Evolutionary conservation across 30 jellyfish, hydroid and myxozoan genomes (phyloP).

Genomic region (Morbakka virulenta): DNA sequence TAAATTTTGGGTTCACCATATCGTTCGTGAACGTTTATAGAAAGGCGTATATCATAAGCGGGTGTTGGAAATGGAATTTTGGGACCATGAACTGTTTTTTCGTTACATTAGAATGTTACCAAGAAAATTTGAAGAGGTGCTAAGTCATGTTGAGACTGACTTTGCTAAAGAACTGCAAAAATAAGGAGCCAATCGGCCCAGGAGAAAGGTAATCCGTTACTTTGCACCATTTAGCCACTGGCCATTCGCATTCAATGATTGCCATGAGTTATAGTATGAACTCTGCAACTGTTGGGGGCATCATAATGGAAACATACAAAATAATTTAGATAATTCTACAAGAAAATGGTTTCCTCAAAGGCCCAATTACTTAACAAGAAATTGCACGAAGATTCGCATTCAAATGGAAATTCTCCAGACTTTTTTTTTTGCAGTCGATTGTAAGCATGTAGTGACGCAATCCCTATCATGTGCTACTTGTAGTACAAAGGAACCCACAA

Average conservation of each 20-base stretch:
- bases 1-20: too few species aligned
- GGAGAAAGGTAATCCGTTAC: conserved; percentile 60
- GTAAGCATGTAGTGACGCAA: conserved; percentile 51
- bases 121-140: conserved; percentile 20
- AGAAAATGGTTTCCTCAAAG: conserved; percentile 38
- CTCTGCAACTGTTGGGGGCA: conserved; percentile 50
- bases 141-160: conserved; percentile 39
- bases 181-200: conserved; percentile 40
- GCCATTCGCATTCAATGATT: conserved; percentile 65
- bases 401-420: conserved; percentile 41
- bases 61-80: too few species aligned
- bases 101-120: conserved; percentile 35
- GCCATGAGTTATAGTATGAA: conserved; percentile 70
- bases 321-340: conserved; percentile 26
- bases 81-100: too few species aligned
- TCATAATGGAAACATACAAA: conserved; percentile 43
- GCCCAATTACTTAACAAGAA: conserved; percentile 28
- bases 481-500: conserved; percentile 49
- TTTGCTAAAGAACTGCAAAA: conserved; percentile 24
- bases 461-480: conserved; percentile 53
- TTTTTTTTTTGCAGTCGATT: conserved; percentile 51
- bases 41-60: too few species aligned
- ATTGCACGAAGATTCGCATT: conserved; percentile 13
- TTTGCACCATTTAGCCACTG: conserved; percentile 55
- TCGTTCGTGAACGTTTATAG: too few species aligned